Percentiles rank a stretch among this genome's conserved stretches.
These are phyloP conservation scores for Montipora efflorescens DNA, from an alignment of 64 coral and sea anemone genomes.

Conservation along the genomic window DNA sequence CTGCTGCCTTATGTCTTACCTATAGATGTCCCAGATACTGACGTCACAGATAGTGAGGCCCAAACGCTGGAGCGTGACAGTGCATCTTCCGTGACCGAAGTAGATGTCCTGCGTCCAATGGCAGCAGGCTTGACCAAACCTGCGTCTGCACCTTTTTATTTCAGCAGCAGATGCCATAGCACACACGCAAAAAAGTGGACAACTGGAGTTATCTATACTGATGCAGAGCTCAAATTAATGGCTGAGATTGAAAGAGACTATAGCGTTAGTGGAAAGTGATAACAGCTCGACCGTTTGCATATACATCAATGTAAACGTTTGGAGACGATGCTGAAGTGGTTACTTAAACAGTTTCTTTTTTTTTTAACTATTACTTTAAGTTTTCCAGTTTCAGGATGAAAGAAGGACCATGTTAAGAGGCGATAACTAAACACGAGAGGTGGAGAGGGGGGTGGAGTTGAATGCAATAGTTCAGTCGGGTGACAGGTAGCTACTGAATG, in stretches of 20 bases:
- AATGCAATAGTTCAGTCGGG: too few relatives aligned
- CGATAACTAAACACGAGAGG: too few relatives aligned
- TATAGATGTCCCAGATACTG: neutral
- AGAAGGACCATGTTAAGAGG: too few relatives aligned
- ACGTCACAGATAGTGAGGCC: neutral
- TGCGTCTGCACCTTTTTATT: neutral
- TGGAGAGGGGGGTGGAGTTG: too few relatives aligned
- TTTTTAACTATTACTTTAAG: neutral
- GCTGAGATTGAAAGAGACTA: constrained; percentile 3
- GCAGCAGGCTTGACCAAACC: neutral
- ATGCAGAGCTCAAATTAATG: neutral
- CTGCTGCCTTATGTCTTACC: neutral
- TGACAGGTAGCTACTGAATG: too few relatives aligned
- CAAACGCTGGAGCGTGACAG: neutral
- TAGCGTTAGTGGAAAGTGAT: neutral
- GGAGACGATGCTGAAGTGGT: too few relatives aligned
- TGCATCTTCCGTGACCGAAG: neutral
- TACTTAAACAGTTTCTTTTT: neutral
- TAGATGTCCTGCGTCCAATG: constrained; percentile 20
- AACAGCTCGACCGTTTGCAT: neutral
- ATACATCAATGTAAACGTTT: neutral
- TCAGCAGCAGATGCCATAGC: neutral
- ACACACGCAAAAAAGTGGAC: neutral
- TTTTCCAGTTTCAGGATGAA: neutral
- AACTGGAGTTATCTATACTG: constrained; percentile 1